These are phyloP conservation scores for Carduelis carduelis DNA, from an alignment of 2,797 vertebrate species.

Conservation along the genomic window DNA sequence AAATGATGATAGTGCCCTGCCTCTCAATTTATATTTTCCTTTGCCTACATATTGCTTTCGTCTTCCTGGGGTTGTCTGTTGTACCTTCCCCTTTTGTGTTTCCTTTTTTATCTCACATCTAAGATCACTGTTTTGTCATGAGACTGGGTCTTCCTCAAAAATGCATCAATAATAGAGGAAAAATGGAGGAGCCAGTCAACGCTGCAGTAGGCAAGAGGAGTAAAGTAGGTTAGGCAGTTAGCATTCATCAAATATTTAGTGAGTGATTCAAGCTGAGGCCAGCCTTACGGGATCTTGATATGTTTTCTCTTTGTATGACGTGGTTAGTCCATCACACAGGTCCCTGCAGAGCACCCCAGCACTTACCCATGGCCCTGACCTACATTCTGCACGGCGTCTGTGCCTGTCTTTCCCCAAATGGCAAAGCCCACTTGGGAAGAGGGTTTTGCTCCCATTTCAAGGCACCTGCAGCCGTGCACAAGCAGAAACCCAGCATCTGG, in stretches of 20 bases:
- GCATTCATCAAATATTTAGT: slow-evolving; percentile 24
- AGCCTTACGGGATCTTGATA: neutral
- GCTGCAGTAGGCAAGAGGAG: fast-evolving
- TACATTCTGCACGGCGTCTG: fast-evolving
- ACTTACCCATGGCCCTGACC: neutral
- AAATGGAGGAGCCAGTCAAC: neutral
- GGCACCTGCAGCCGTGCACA: fast-evolving
- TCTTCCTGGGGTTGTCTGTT: neutral
- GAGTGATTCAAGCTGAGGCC: neutral
- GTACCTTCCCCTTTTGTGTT: neutral
- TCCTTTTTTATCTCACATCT: neutral
- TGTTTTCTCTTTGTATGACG: neutral
- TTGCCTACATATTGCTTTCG: neutral
- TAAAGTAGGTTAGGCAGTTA: slow-evolving; percentile 17
- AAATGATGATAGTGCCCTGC: neutral
- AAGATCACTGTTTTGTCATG: fast-evolving
- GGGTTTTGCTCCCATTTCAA: neutral
- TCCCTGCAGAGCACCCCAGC: neutral
- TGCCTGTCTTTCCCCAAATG: fast-evolving
- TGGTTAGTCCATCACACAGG: neutral
- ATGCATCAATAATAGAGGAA: neutral
- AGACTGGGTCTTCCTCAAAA: neutral
- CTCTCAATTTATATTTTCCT: neutral
- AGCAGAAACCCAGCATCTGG: neutral
- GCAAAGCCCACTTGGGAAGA: neutral